Conservation (phyloP, 2,888 invertebrate species). For the Micropterix aruncella region DNA sequence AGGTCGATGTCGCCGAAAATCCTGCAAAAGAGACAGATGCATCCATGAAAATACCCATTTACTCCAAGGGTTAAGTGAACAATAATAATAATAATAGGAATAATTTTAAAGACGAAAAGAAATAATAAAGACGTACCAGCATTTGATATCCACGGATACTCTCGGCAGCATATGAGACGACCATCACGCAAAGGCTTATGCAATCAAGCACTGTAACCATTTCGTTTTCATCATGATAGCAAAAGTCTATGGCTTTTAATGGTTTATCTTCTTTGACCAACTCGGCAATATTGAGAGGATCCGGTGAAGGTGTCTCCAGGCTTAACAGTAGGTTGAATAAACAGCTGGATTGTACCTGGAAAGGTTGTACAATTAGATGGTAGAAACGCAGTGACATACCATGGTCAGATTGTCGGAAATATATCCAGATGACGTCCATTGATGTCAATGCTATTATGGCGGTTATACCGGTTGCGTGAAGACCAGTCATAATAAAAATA, state of each 20-base stretch:
- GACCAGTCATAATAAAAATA: too few relatives aligned
- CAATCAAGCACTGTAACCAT: constrained; percentile 94
- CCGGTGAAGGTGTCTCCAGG: constrained; percentile 86
- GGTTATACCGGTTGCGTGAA: too few relatives aligned
- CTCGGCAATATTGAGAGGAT: constrained; percentile 86
- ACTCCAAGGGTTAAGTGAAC: too few relatives aligned
- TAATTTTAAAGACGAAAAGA: too few relatives aligned
- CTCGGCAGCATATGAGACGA: constrained; percentile 95
- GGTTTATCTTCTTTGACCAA: constrained; percentile 85
- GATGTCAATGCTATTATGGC: too few relatives aligned
- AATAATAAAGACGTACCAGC: constrained; percentile 59
- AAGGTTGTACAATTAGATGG: constrained; percentile 6
- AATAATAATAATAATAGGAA: too few relatives aligned
- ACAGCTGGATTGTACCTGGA: constrained; percentile 75
- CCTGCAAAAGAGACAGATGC: too few relatives aligned
- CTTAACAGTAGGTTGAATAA: constrained; percentile 84
- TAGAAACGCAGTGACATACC: constrained; percentile 1
- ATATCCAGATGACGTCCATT: too few relatives aligned
- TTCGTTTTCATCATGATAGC: constrained; percentile 96
- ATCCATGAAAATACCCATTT: too few relatives aligned
- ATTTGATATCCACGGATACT: constrained; percentile 85
- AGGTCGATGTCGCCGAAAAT: too few relatives aligned
- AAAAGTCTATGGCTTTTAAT: constrained; percentile 91
- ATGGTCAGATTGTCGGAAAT: too few relatives aligned
- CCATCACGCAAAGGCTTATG: constrained; percentile 97